Evolutionary conservation across 1,140 invertebrate species (phyloP), one percentile per base, ranked within the genome.

Genomic region (Drosophila lacertosa): DNA sequence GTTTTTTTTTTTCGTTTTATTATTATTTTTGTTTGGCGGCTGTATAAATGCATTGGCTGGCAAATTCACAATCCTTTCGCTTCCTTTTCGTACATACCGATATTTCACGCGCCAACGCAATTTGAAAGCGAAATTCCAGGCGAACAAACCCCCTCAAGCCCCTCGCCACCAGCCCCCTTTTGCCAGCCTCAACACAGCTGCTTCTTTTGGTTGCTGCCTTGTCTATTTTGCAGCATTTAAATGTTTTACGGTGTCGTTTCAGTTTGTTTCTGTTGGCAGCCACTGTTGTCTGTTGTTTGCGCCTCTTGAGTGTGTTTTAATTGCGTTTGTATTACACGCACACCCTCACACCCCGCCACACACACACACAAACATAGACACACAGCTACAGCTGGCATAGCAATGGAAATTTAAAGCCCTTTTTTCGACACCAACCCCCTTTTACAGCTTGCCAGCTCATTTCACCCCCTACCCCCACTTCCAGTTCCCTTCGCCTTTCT

Each of bases 261-360:
- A 67, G n/a, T 69, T 54, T 47, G 33, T 45, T 50, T 48, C 47
- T 47, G 55, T 37, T 50, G 18, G 26, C 73, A 47, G 58, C 15
- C 32, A 35, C 53, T 44, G 59, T 37, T 86, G 77, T 84, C 73
- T 81, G 81, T 82, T 86, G 82, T 88, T 88, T 86, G 77, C 82
- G 82, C 77, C 77, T 88, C 78, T 88, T 88, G 74, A 84, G 82
- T 76, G 82, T 86, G 83, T 88, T 88, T 88, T 88, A 88, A 88
- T 88, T 88, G 82, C 82, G 82, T 88, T 88, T 88, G 82, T 88
- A 88, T 88, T 88, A 88, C 82, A 84, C 66, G 53, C 70, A 73
- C 40, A 67, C 50, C 13, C 67, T 15, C 42, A 18, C 35, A 50
- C 11, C 32, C 16, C 18, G 10, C 37, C 42, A 37, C 26, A 11